Evolutionary conservation across 2,888 invertebrate species (phyloP).

Genomic region (Chrysina gloriosa): DNA sequence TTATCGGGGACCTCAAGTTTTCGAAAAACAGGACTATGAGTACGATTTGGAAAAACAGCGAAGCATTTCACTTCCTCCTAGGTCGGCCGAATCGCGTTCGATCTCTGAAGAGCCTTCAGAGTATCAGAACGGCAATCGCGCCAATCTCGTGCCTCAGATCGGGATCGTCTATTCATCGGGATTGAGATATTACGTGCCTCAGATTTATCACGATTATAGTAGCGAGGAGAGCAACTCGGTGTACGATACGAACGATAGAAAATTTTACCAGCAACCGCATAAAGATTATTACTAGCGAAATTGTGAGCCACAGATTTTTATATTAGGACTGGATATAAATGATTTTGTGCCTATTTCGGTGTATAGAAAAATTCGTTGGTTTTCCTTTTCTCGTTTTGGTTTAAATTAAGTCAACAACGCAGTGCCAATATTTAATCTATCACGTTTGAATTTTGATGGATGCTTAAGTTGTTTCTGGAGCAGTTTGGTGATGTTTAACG

Average conservation of each 20-base stretch:
- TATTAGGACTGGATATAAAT: conserved; percentile 35
- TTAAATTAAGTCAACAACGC: conserved; percentile 21
- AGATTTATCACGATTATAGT: conserved; percentile 55
- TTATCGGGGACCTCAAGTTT: conserved; percentile 62
- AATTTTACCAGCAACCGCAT: conserved; percentile 51
- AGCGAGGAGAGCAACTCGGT: conserved; percentile 60
- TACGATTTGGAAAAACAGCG: conserved; percentile 50
- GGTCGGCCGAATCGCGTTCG: conserved; percentile 21
- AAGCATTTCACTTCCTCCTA: neutral
- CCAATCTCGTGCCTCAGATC: conserved; percentile 60
- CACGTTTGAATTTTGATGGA: too few species aligned
- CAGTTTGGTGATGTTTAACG: too few species aligned
- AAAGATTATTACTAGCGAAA: conserved; percentile 35
- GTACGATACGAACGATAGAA: conserved; percentile 59
- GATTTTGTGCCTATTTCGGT: conserved; percentile 24
- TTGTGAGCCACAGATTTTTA: conserved; percentile 12
- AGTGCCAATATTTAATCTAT: conserved; percentile 38
- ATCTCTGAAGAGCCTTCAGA: conserved; percentile 27
- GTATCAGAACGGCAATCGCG: conserved; percentile 20
- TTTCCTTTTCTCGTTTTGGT: conserved; percentile 7
- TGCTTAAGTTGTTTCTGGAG: too few species aligned
- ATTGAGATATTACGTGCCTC: conserved; percentile 63
- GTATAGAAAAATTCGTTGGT: neutral
- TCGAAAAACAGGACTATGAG: conserved; percentile 61
- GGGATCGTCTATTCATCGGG: conserved; percentile 63